Base-by-base conservation (phyloP, 2,113 vertebrate species). In the Mus pahari region DNA sequence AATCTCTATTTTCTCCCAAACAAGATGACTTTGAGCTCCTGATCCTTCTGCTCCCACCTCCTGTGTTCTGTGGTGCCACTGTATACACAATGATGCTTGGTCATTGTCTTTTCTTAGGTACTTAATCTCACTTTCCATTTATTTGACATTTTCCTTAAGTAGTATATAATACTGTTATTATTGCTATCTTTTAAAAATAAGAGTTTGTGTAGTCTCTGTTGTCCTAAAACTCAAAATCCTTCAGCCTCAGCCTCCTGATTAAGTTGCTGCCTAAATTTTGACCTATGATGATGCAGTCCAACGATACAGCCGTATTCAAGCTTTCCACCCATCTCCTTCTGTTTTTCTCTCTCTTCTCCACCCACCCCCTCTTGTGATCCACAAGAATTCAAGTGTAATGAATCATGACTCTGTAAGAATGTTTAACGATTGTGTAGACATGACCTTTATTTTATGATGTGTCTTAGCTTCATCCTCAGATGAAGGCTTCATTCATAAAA, bases 371-470 rank as follows among this genome's bases (percentile, higher is more conserved):
- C 79, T 45, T 81, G 50, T 77, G 48, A 36, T 36, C 8, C 71
- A 95, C 24, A 91, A 91, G 24, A 86, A 64, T 28, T 79, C 64
- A 50, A 81, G 58, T 39, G 62, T 94, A 62, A 86, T 82, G 6
- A 89, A 31, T 9, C 39, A 86, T 28, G 53, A 10, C 2, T 87
- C 64, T 33, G 5, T 73, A 95, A 75, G 60, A 81, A 90, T 86
- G 42, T 73, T 48, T 39, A 10, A 31, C 39, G 31, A 48, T 64
- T 66, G 19, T 48, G 8, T 36, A 58, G 24, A 24, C 11, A 31
- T 62, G 11, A 36, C 17, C 42, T 45, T 94, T 66, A 31, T 70
- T 88, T 90, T 90, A 71, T 90, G 81, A 92, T 45, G 7, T 53
- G 89, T 70, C 14, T 58, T 75, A 64, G 28, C 33, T 50, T 81